phyloP scores from a whole-genome alignment of 2,888 invertebrate species.

The Sympetrum striolatum region DNA sequence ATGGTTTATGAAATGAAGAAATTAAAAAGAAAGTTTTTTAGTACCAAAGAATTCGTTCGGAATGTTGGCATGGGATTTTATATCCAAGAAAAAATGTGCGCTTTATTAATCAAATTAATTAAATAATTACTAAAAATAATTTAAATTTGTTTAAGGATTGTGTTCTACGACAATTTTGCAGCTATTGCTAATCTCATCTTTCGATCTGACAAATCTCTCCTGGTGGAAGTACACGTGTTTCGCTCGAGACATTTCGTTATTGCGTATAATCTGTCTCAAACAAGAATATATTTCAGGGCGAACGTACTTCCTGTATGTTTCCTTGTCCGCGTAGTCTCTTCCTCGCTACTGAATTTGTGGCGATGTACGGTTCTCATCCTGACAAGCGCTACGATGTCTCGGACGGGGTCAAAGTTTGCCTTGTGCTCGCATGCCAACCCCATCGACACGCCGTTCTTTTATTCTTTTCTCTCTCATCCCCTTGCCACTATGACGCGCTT shows the following conservation, averaged over 20 bases:
- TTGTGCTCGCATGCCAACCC: neutral
- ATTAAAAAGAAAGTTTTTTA: too few relatives aligned
- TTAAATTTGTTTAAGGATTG: too few relatives aligned
- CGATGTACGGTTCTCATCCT: neutral
- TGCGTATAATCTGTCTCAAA: neutral
- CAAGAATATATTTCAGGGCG: neutral
- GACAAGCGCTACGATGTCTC: neutral
- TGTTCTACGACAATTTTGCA: too few relatives aligned
- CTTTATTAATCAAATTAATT: too few relatives aligned
- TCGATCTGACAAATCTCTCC: too few relatives aligned
- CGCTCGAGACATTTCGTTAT: neutral
- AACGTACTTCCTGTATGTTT: neutral
- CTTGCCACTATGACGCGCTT: neutral
- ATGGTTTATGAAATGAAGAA: too few relatives aligned
- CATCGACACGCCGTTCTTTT: neutral
- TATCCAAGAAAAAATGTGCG: too few relatives aligned
- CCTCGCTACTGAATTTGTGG: neutral
- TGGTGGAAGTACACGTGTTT: neutral
- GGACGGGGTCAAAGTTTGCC: neutral
- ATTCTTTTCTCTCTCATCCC: neutral
- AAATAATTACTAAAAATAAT: too few relatives aligned
- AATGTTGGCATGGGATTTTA: too few relatives aligned
- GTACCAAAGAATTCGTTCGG: too few relatives aligned
- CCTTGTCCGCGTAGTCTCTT: neutral
- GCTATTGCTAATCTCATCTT: too few relatives aligned